Base-by-base conservation (phyloP, 2,888 invertebrate species). In the Helicoverpa assulta region DNA sequence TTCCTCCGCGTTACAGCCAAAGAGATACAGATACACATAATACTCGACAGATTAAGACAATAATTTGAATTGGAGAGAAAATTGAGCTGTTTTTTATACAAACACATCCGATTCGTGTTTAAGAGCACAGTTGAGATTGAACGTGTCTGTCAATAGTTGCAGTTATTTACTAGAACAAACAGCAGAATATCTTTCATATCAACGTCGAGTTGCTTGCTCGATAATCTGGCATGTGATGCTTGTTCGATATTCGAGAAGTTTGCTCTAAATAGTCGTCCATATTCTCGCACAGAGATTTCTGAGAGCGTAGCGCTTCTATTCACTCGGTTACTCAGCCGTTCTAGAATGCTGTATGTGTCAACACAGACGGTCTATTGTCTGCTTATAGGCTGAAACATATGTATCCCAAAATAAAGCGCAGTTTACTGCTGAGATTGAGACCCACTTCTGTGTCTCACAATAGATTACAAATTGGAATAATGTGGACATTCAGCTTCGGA, bases 101-200 rank as follows among this genome's bases (percentile, higher is more conserved):
- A 58, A 73, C 55, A 63, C 16, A 55, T 58, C 63, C 43, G 55
- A 52, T 58, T 29, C 16, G 64, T 43, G 40, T 40, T 59, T 52
- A 50, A 78, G 16, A 64, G 65, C 52, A 65, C 56, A 60, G 37
- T 26, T 33, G 60, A 72, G 47, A 72, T 78, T 58, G 73, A 55
- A 78, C 47, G 52, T n/a, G 65, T 74, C 73, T 78, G 64, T 78
- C 73, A 78, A 72, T 78, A 78, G 50, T 73, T 78, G 54, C 67
- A 61, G 66, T 51, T 73, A 73, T 75, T 67, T 61, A 51, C 57
- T 58, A 40, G 56, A 78, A 78, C 51, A 66, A 51, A 56, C 50
- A 66, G 57, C 66, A 57, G 60, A 66, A 73, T 64, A 73, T 65
- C 60, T 65, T 65, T 74, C 66, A 73, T 61, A 66, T 73, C 37